Conservation (phyloP, 1,140 invertebrate species). For the Hesperophylax magnus region DNA sequence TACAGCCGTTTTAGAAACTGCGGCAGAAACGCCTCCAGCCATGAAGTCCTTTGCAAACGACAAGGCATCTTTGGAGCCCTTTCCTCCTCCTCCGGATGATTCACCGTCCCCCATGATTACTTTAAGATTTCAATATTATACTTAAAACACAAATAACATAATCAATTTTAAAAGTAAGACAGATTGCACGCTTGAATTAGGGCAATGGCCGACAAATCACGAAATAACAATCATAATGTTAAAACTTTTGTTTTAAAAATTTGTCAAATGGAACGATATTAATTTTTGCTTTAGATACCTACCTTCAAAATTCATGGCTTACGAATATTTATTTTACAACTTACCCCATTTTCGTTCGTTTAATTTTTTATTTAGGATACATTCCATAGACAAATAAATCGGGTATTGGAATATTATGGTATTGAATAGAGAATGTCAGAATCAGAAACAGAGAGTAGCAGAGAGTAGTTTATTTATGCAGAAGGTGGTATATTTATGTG, state of each 20-base stretch:
- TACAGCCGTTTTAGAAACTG: slow-evolving; percentile 85
- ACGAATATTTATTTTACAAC: too few species aligned
- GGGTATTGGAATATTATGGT: too few species aligned
- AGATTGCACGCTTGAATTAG: neutral
- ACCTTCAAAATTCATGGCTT: too few species aligned
- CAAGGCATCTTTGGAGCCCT: slow-evolving; percentile 60
- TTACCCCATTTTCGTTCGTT: too few species aligned
- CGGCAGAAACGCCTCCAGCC: slow-evolving; percentile 87
- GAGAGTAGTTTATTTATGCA: too few species aligned
- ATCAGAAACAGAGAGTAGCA: too few species aligned
- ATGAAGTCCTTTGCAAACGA: slow-evolving; percentile 80
- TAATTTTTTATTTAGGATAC: too few species aligned
- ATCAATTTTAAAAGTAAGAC: neutral
- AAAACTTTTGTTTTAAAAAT: neutral
- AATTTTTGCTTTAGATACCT: too few species aligned
- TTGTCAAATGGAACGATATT: neutral
- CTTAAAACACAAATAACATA: neutral
- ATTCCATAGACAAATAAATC: too few species aligned
- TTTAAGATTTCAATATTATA: neutral
- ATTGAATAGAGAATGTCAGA: too few species aligned
- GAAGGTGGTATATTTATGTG: too few species aligned
- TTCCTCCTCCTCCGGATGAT: neutral
- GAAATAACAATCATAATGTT: neutral
- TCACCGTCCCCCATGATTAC: slow-evolving; percentile 18
- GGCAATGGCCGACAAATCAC: neutral